These are phyloP conservation scores for Tetrax tetrax DNA, from an alignment of 2,113 vertebrate species.

Conservation along the genomic window DNA sequence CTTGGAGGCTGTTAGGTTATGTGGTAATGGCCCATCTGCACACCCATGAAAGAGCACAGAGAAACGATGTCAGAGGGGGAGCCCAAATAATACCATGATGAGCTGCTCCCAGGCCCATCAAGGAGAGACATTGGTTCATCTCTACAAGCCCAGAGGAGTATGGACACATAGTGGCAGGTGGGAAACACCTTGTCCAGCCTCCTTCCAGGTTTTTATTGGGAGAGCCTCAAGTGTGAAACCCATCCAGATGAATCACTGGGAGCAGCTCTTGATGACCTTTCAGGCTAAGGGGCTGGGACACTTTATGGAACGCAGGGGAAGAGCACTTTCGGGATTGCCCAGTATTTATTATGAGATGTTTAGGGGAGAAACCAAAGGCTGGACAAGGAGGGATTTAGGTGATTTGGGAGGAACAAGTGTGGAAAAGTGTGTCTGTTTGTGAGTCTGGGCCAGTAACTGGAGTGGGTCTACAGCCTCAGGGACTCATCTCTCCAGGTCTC, in stretches of 20 bases:
- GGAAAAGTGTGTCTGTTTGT: neutral
- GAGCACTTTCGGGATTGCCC: rapidly evolving
- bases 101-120: neutral
- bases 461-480: neutral
- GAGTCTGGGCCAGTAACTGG: neutral
- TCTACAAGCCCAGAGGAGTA: neutral
- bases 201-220: neutral
- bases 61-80: neutral
- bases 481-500: neutral
- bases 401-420: neutral
- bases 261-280: neutral
- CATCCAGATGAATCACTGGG: neutral
- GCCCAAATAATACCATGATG: too few relatives aligned
- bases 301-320: neutral
- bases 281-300: neutral
- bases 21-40: neutral
- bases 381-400: neutral
- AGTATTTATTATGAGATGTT: neutral
- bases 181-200: neutral
- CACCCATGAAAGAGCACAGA: rapidly evolving
- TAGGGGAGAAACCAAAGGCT: neutral
- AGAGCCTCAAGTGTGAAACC: neutral
- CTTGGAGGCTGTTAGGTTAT: neutral
- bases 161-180: rapidly evolving
- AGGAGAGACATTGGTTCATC: neutral